Base-by-base conservation (phyloP, 2,888 invertebrate species). In the Leptodirus hochenwartii region DNA sequence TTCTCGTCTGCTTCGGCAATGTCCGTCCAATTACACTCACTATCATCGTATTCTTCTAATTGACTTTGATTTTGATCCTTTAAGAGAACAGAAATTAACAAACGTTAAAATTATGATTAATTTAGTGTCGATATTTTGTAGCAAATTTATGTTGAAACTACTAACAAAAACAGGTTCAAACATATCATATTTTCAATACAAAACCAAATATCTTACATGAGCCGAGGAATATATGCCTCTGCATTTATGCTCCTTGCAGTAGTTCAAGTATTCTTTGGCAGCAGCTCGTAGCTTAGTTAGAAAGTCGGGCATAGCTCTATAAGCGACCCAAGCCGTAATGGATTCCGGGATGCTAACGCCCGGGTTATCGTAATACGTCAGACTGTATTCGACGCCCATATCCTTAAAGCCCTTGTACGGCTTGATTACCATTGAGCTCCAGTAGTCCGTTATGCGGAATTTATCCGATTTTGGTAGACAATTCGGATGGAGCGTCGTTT, bases 291-390 rank as follows among this genome's bases (percentile, higher is more conserved):
- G 69, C 39, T 68, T 64, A 38, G 59, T 59, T 16, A 84, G 54
- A 52, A 76, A 84, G 34, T 77, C 74, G 2, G 84, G 82, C 53
- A 81, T 73, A 15, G 78, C 82, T 46, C 66, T 60, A 37, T 70
- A 69, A 0, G 72, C 66, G 0, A 73, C 81, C 82, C 84, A 87
- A 1, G 71, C 61, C 14, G 70, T 69, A 25, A 79, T 59, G 22
- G 70, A 61, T 5, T 74, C 61, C 1, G 85, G 80, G 43, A 87
- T 69, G 27, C 73, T 69, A 3, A 74, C 59, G 0, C 81, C 84
- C 5, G 87, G 84, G 59, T 85, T 80, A 50, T 87, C 87, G 53
- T 75, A 87, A 54, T 87, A 87, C 0, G 85, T 87, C 22, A 87
- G 55, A 20, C 77, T 73, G 54, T 84, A 87, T 51, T 87, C 79